phyloP scores from a whole-genome alignment of 1,140 invertebrate species.

The Steinernema khuongi region DNA sequence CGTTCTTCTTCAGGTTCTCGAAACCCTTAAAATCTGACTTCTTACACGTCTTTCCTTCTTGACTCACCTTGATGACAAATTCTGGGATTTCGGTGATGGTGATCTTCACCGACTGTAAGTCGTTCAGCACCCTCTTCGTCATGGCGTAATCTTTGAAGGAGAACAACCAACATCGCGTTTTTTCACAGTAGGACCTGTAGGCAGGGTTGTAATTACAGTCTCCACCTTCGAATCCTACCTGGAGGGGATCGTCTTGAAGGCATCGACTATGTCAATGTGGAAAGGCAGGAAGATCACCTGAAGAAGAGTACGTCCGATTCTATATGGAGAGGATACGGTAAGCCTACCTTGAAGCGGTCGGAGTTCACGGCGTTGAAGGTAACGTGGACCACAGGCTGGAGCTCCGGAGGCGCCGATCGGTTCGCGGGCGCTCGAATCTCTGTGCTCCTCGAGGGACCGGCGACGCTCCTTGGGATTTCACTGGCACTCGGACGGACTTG shows the following conservation, averaged over 20 bases:
- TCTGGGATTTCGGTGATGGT: neutral
- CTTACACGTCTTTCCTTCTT: neutral
- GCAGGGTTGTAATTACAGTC: too few species aligned
- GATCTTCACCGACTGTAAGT: neutral
- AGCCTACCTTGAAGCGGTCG: neutral
- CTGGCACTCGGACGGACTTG: too few species aligned
- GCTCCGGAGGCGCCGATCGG: neutral
- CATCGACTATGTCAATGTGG: neutral
- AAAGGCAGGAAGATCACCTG: neutral
- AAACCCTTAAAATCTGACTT: slow-evolving; percentile 6
- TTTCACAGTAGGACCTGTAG: neutral
- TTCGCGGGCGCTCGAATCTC: too few species aligned
- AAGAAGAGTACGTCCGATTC: neutral
- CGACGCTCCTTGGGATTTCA: too few species aligned
- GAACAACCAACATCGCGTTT: neutral
- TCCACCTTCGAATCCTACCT: too few species aligned
- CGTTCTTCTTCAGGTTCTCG: slow-evolving; percentile 10
- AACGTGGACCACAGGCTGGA: neutral
- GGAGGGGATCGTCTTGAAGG: neutral
- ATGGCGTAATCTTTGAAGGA: neutral
- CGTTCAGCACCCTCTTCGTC: neutral
- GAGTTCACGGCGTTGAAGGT: neutral
- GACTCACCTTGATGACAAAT: neutral
- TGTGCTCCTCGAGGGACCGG: too few species aligned
- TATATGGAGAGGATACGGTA: neutral